These are phyloP conservation scores for Lepidochrysops patricia DNA, from an alignment of 2,888 invertebrate species.

Conservation along the genomic window DNA sequence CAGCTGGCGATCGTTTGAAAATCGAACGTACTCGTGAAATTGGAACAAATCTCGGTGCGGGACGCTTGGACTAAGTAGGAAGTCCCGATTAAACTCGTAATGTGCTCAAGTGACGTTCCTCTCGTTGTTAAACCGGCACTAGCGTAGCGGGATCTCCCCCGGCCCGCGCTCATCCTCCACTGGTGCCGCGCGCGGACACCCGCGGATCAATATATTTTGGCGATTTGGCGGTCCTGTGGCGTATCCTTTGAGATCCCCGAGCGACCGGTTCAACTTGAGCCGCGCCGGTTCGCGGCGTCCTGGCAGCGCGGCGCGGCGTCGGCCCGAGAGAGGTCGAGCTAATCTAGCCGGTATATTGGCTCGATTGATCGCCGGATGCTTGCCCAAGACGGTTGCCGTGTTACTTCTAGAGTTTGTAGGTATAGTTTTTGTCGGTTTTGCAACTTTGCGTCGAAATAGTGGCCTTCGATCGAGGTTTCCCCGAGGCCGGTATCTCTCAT, in stretches of 20 bases:
- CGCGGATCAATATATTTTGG: conserved; percentile 23
- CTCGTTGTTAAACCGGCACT: conserved; percentile 44
- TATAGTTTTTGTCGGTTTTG: conserved; percentile 31
- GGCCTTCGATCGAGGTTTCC: conserved; percentile 18
- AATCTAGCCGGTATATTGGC: conserved; percentile 56
- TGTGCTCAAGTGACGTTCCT: conserved; percentile 66
- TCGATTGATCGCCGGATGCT: conserved; percentile 68
- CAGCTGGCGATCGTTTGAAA: conserved; percentile 21
- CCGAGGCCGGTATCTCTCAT: conserved; percentile 13
- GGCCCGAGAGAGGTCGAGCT: conserved; percentile 34
- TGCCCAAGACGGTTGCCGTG: conserved; percentile 56
- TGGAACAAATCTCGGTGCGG: conserved; percentile 67
- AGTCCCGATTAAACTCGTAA: conserved; percentile 66
- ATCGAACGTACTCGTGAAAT: conserved; percentile 43
- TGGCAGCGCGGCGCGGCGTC: conserved; percentile 25
- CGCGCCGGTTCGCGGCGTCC: conserved; percentile 26
- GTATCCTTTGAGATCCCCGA: not conserved
- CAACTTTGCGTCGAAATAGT: conserved; percentile 23
- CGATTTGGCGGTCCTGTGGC: conserved; percentile 16
- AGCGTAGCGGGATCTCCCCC: conserved; percentile 35
- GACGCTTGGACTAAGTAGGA: conserved; percentile 60
- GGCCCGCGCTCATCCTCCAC: conserved; percentile 23
- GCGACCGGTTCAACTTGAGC: conserved; percentile 18
- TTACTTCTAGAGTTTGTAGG: conserved; percentile 29
- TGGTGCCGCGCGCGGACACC: conserved; percentile 12